Evolutionary conservation across 2,113 vertebrate species (phyloP).

Genomic region (Daboia siamensis): DNA sequence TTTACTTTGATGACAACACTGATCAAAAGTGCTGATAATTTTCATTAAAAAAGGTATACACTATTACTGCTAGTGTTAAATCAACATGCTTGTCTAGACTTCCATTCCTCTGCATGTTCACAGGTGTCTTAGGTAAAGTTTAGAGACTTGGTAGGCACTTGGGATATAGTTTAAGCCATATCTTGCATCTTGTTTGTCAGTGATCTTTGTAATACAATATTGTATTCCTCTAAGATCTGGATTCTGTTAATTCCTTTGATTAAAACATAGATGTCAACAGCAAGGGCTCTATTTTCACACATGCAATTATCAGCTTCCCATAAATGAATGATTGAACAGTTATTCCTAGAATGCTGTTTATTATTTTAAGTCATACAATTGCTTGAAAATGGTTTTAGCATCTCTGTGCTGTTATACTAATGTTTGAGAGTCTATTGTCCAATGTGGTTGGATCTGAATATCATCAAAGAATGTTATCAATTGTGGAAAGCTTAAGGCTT

Average conservation of each 20-base stretch:
- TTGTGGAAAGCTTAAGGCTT: background rate
- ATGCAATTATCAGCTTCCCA: background rate
- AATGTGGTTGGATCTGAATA: background rate
- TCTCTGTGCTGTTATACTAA: background rate
- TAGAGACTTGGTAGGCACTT: background rate
- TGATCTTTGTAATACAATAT: background rate
- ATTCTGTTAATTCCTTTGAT: background rate
- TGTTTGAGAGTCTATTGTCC: background rate
- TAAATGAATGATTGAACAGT: background rate
- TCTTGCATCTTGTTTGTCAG: background rate
- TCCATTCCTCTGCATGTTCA: background rate
- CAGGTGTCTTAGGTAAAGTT: background rate
- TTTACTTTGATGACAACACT: too few species aligned
- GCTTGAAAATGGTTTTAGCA: background rate
- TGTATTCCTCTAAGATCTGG: background rate
- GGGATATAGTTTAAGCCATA: background rate
- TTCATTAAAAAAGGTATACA: too few species aligned
- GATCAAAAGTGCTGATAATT: too few species aligned
- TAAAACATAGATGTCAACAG: background rate
- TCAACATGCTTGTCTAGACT: background rate
- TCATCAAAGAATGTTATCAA: background rate
- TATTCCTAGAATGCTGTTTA: background rate
- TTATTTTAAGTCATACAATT: background rate
- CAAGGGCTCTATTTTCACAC: background rate
- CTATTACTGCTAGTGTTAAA: background rate